Evolutionary conservation across 2,888 invertebrate species (phyloP), one percentile per base, ranked within the genome.

Genomic region (Eledone cirrhosa): DNA sequence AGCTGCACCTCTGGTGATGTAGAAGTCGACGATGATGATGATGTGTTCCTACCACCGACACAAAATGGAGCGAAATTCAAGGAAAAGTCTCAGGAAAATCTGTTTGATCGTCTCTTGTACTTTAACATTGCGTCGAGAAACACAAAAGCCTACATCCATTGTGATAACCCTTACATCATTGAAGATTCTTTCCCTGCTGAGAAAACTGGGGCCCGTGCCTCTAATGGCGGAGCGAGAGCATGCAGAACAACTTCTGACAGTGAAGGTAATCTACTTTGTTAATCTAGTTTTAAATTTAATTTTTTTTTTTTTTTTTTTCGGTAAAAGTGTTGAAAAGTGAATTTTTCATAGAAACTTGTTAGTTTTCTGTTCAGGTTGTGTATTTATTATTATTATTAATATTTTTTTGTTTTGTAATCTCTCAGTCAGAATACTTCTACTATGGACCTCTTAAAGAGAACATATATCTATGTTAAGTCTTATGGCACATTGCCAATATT

Each of bases 111-210:
- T 29, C 59, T 63, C 69, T 79, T 83, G 53, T 83, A 83, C 77
- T 85, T 84, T 79, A 85, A 85, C 80, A 82, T 84, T 81, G 84
- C 85, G 74, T 85, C 86, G 69, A 83, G 84, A 78, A 85, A 85
- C 78, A 84, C 84, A 22, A 82, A 83, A 59, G 84, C 85, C 29
- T 84, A 81, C 74, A 78, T 85, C 67, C 82, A 84, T 78, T 86
- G 84, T 27, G 84, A 86, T 77, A 86, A 85, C 80, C 81, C 84
- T 69, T 59, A 75, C n/a, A 75, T 79, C 33, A 77, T 59, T 22
- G 77, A 85, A 72, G 86, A 86, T 78, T 85, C 85, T 13, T 80
- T 82, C 19, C 77, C 81, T 31, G 80, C 78, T 24, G 78, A 79
- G 22, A 59, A 72, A 29, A 53, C 65, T 48, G 48, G 72, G 48